Evolutionary conservation across 2,888 invertebrate genomes (phyloP), one percentile per base, ranked within the genome.

Genomic region (Prosopocoilus inquinatus): DNA sequence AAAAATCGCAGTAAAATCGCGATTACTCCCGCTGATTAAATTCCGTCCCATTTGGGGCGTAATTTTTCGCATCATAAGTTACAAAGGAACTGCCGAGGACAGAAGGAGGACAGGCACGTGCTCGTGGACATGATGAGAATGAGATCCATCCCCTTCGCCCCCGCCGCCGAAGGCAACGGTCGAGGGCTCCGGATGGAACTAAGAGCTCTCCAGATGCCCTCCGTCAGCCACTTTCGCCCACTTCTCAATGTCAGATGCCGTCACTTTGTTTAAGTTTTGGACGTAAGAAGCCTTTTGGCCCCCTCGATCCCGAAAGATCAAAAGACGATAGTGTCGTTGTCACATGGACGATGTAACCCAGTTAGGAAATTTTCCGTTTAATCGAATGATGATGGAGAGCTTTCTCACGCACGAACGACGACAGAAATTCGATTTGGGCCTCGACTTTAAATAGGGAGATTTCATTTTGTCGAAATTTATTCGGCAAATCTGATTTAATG

Each of bases 151-250:
- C 38, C 52, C 50, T 52, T 54, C 58, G 58, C 58, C 55, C 53
- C 53, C 52, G 50, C 49, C 15, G 53, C 50, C 38, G 51, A 55
- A 48, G 20, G 20, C 12, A 53, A 46, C 49, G 55, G 59, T 64
- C 62, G 59, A 64, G 62, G 58, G 62, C 59, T 51, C 47, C 62
- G 61, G 62, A 64, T 64, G 64, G 59, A 60, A 58, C 51, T 55
- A 59, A 62, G 62, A 43, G 60, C 58, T 20, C 62, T 64, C 57
- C 52, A 58, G 50, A 64, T 62, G 60, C 60, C 62, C 62, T 59
- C 56, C 50, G 59, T 61, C 63, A 61, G 63, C 63, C 63, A 61
- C 63, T 63, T 63, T 61, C 62, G 47, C 58, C 57, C 51, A 60
- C 62, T 60, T 54, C 62, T 62, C 58, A 44, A 53, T 58, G 62